phyloP scores from a whole-genome alignment of 2,888 invertebrate genomes.

The Orthosia gothica region DNA sequence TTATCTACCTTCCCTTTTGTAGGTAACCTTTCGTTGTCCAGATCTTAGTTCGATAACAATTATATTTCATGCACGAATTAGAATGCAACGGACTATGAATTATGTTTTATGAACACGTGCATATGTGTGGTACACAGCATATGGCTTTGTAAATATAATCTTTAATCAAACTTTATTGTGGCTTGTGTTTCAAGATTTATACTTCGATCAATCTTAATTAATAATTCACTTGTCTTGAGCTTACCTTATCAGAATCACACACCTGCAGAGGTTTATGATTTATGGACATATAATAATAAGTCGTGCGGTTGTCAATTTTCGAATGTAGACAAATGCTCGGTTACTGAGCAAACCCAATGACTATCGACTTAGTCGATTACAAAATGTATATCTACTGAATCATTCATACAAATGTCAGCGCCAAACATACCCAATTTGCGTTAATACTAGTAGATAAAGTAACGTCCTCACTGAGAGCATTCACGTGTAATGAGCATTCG shows the following conservation, averaged over 20 bases:
- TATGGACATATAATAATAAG: neutral
- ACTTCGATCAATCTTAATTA: slow-evolving; percentile 39
- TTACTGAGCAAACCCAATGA: neutral
- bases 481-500: too few relatives aligned
- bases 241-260: slow-evolving; percentile 39
- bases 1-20: slow-evolving; percentile 65
- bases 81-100: slow-evolving; percentile 39
- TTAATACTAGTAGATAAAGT: slow-evolving; percentile 12
- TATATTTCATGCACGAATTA: slow-evolving; percentile 53
- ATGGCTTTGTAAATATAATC: slow-evolving; percentile 13
- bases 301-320: neutral
- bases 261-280: slow-evolving; percentile 15
- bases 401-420: slow-evolving; percentile 40
- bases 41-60: slow-evolving; percentile 55
- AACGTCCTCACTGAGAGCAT: too few relatives aligned
- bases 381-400: slow-evolving; percentile 31
- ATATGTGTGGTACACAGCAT: slow-evolving; percentile 4
- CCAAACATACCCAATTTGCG: slow-evolving; percentile 28
- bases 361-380: neutral
- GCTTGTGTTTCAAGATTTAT: slow-evolving; percentile 24
- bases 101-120: slow-evolving; percentile 37
- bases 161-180: slow-evolving; percentile 9
- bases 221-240: slow-evolving; percentile 53
- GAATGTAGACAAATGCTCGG: neutral
- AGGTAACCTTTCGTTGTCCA: slow-evolving; percentile 56